Conservation (phyloP, 2,113 vertebrate genomes). For the Neodontobutis hainanensis region DNA sequence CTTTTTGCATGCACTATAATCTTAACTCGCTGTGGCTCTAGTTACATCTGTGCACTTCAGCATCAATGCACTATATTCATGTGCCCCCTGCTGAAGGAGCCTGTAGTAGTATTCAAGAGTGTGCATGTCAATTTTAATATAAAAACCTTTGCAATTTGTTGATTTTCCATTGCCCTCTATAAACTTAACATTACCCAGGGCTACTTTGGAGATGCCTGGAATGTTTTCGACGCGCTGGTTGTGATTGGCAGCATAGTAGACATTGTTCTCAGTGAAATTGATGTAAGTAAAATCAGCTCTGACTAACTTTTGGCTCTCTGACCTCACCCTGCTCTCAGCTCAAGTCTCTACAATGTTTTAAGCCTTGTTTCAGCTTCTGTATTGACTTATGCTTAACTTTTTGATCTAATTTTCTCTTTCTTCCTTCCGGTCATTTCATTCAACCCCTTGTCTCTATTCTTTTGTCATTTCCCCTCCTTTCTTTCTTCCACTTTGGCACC, state of each 20-base stretch:
- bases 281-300: slow-evolving; percentile 89
- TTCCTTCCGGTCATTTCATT: slow-evolving; percentile 45
- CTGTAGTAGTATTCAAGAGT: slow-evolving; percentile 16
- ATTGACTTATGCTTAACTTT: slow-evolving; percentile 25
- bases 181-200: slow-evolving; percentile 87
- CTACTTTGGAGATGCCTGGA: slow-evolving; percentile 99
- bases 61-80: slow-evolving; percentile 10
- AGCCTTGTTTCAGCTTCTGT: slow-evolving; percentile 31
- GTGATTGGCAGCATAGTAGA: slow-evolving; percentile 99
- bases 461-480: slow-evolving; percentile 6
- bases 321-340: slow-evolving; percentile 27
- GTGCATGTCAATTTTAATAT: slow-evolving; percentile 20
- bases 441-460: slow-evolving; percentile 8
- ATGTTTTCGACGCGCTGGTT: slow-evolving; percentile 99
- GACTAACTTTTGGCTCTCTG: slow-evolving; percentile 42
- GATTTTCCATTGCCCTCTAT: slow-evolving; percentile 3
- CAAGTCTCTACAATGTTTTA: slow-evolving; percentile 19
- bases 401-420: slow-evolving; percentile 60
- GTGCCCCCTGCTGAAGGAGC: slow-evolving; percentile 19
- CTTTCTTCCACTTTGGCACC: slow-evolving; percentile 4
- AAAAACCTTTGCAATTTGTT: slow-evolving; percentile 21
- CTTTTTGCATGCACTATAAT: slow-evolving; percentile 30
- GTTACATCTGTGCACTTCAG: slow-evolving; percentile 2
- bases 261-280: slow-evolving; percentile 98
- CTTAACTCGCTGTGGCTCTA: slow-evolving; percentile 5